Conservation (phyloP, 2,888 invertebrate species). For the Xestia xanthographa region DNA sequence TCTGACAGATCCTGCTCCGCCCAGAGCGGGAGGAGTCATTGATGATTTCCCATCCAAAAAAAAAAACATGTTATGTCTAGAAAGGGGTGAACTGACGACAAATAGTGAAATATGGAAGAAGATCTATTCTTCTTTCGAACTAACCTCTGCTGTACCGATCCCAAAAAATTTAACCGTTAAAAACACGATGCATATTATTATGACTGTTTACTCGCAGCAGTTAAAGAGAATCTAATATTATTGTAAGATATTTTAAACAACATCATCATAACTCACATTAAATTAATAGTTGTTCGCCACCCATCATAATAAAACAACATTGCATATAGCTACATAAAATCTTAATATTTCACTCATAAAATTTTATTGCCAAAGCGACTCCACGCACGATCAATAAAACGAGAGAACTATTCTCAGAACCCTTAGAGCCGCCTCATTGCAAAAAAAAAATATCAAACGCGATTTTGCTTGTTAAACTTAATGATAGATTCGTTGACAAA, state of each 20-base stretch:
- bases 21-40: too few species aligned
- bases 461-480: conserved; percentile 15
- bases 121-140: neutral
- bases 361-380: conserved; percentile 38
- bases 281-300: conserved; percentile 37
- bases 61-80: neutral
- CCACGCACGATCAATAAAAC: conserved; percentile 21
- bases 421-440: neutral
- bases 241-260: neutral
- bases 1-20: too few species aligned
- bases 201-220: neutral
- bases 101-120: neutral
- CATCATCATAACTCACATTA: conserved; percentile 13
- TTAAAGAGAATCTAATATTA: neutral
- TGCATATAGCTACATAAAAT: conserved; percentile 36
- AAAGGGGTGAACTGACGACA: too few species aligned
- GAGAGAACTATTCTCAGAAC: conserved; percentile 28
- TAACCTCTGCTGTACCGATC: neutral
- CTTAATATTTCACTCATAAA: conserved; percentile 44
- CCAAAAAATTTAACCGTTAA: neutral
- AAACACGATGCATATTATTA: neutral
- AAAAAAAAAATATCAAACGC: conserved; percentile 20
- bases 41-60: too few species aligned
- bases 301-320: conserved; percentile 46
- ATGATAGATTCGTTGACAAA: conserved; percentile 32